Conservation (phyloP, 2,888 invertebrate genomes). For the Romanomermis culicivorax region DNA sequence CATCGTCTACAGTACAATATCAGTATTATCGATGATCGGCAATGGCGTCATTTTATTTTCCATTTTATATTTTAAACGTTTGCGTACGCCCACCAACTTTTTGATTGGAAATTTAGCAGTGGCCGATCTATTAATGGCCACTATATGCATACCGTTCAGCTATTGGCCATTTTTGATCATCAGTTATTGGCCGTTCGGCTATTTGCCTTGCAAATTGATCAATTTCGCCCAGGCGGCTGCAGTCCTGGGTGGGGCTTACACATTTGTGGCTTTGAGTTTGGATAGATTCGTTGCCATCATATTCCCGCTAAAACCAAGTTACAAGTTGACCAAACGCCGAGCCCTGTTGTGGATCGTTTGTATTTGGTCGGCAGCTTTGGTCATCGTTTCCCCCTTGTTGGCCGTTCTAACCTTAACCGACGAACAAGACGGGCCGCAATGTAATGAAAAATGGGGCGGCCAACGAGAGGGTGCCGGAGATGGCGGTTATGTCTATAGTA, state of each 20-base stretch:
- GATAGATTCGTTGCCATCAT: slow-evolving; percentile 26
- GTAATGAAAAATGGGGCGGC: neutral
- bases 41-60: slow-evolving; percentile 24
- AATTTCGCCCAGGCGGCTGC: slow-evolving; percentile 31
- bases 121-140: slow-evolving; percentile 32
- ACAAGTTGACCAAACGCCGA: neutral
- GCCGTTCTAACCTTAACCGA: slow-evolving; percentile 14
- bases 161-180: slow-evolving; percentile 32
- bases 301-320: slow-evolving; percentile 21
- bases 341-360: neutral
- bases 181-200: slow-evolving; percentile 33
- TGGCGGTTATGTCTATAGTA: slow-evolving; percentile 17
- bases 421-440: neutral
- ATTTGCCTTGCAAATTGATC: slow-evolving; percentile 30
- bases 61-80: slow-evolving; percentile 20
- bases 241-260: slow-evolving; percentile 33
- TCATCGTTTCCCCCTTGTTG: slow-evolving; percentile 22
- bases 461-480: neutral
- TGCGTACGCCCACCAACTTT: slow-evolving; percentile 32
- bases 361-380: slow-evolving; percentile 20
- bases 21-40: slow-evolving; percentile 12
- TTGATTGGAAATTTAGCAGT: slow-evolving; percentile 32
- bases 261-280: slow-evolving; percentile 32
- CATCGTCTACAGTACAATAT: neutral
- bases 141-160: slow-evolving; percentile 33